Evolutionary conservation across 2,888 invertebrate genomes (phyloP).

Genomic region (Trichopoda pennipes): DNA sequence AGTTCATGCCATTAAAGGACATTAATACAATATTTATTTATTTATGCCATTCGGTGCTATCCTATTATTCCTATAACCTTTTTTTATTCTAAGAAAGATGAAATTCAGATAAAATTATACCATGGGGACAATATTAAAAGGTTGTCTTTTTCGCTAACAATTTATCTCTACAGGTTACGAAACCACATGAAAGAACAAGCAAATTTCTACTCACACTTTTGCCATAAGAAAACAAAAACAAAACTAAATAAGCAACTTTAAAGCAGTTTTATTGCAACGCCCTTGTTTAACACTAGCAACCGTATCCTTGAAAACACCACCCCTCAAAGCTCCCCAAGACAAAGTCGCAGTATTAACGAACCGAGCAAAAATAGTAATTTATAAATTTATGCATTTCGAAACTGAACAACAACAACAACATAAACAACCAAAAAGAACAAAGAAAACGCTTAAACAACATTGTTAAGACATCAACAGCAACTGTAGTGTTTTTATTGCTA

Average conservation of each 20-base stretch:
- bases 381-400: constrained; percentile 64
- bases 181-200: constrained; percentile 41
- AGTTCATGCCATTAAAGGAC: too few species aligned
- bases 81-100: constrained; percentile 25
- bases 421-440: constrained; percentile 3
- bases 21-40: too few species aligned
- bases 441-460: constrained; percentile 54
- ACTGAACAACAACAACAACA: constrained; percentile 4
- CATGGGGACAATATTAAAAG: constrained; percentile 63
- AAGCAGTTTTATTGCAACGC: constrained; percentile 62
- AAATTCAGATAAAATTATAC: constrained; percentile 57
- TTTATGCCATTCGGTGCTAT: too few species aligned
- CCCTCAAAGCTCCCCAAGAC: background rate
- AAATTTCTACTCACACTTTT: constrained; percentile 2
- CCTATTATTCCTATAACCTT: background rate
- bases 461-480: constrained; percentile 55
- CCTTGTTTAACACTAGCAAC: constrained; percentile 57
- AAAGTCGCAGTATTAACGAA: background rate
- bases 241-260: constrained; percentile 2
- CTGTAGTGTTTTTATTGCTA: constrained; percentile 39
- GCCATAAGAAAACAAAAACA: too few species aligned
- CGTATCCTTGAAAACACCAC: constrained; percentile 40
- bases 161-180: constrained; percentile 65
- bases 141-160: constrained; percentile 42
- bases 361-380: constrained; percentile 41